These are phyloP conservation scores for Montipora efflorescens DNA, from an alignment of 64 coral and sea anemone genomes.

Conservation along the genomic window DNA sequence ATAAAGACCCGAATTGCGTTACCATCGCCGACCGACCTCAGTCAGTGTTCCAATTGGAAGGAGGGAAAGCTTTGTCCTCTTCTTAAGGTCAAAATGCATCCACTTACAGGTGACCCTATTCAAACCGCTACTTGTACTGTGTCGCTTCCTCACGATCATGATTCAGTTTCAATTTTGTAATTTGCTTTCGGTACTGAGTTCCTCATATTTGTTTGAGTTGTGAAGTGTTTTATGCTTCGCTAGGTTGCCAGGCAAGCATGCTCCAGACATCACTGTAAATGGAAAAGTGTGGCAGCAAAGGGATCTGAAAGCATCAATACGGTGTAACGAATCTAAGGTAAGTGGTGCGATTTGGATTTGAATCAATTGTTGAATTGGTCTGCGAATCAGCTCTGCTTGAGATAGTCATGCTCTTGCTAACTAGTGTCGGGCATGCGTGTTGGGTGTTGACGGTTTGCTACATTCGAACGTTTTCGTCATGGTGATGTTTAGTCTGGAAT, in stretches of 20 bases:
- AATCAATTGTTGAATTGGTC: neutral
- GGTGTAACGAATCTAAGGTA: constrained; percentile 19
- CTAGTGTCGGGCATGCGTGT: too few relatives aligned
- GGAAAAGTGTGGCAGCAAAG: neutral
- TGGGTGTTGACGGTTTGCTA: too few relatives aligned
- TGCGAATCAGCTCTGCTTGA: neutral
- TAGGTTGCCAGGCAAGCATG: constrained; percentile 20
- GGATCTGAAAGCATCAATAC: neutral
- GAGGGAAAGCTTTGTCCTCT: too few relatives aligned
- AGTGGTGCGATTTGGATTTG: neutral
- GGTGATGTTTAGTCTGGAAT: too few relatives aligned
- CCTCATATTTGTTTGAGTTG: neutral
- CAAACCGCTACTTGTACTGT: neutral
- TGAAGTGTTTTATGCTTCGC: neutral
- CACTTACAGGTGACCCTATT: neutral
- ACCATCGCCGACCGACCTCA: too few relatives aligned
- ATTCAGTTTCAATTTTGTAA: too few relatives aligned
- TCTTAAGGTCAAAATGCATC: too few relatives aligned
- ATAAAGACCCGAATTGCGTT: constrained; percentile 49
- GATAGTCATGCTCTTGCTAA: neutral
- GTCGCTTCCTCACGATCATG: neutral
- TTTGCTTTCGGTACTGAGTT: too few relatives aligned
- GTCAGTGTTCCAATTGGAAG: too few relatives aligned
- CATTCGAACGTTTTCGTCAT: too few relatives aligned
- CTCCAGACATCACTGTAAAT: neutral